Base-by-base conservation (phyloP, 2,113 vertebrate genomes). In the Phalacrocorax pelagicus region DNA sequence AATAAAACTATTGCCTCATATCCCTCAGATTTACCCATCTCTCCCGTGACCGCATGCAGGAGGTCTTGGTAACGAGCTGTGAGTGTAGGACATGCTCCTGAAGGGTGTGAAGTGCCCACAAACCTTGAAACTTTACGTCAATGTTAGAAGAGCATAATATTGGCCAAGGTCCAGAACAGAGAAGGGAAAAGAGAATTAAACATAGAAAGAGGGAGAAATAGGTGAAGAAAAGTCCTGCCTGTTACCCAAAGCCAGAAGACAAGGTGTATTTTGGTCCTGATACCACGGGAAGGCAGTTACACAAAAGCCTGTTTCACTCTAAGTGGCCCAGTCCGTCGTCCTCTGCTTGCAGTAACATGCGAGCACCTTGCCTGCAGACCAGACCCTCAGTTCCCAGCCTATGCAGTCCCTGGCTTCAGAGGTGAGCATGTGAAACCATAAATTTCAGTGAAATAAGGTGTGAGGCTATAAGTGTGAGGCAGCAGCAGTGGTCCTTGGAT, bases 71-170 rank as follows among this genome's bases (percentile, higher is more conserved):
- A 65, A 15, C n/a, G 1, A 44, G 15, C 13, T 84, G 13, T 70
- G n/a, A 26, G 30, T 9, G 27, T 21, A 36, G 30, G 20, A 66
- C 29, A 36, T 0, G 0, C 2, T 69, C 16, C 20, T 46, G 61
- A 18, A 65, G 12, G 40, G 30, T 13, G 2, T 3, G 14, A 52
- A 36, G 3, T 40, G 22, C 11, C 24, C 58, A 63, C 10, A n/a
- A 66, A 78, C 29, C 21, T 24, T 66, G 51, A 69, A 66, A 30
- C 13, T 77, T 83, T 69, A n/a, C 34, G 47, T 29, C 34, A 46
- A 6, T 32, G 14, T 54, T 42, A 67, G 32, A 65, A 80, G 5
- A 77, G 5, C 40, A 12, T 9, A 14, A 11, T 54, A 40, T 46
- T 34, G 57, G 12, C 6, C 16, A 71, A 63, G 32, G 8, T n/a